Evolutionary conservation across 2,113 vertebrate genomes (phyloP), one percentile per base, ranked within the genome.

Genomic region (Muntiacus reevesi): DNA sequence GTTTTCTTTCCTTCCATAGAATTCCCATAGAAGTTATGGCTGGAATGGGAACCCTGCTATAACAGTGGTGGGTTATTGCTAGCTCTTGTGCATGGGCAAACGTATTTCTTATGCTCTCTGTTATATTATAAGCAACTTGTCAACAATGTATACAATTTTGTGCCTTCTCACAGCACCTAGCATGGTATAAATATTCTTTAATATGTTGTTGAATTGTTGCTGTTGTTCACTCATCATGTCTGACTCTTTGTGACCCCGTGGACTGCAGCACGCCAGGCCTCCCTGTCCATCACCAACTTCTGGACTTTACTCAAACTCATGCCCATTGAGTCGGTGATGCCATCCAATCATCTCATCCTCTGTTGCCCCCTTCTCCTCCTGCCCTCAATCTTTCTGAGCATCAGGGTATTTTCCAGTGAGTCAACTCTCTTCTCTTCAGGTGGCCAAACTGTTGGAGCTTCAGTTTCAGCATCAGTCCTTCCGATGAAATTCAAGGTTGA

Each of bases 231-330:
- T 74, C 23, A 23, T 40, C 10, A 0, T 74, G 67, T 74, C n/a
- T 0, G 1, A 23, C 10, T 12, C n/a, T 71, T 67, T 40, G 19
- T 3, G 19, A 40, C 19, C 10, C n/a, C n/a, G 23, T 12, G 19
- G 23, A 74, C n/a, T 40, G 19, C 19, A 74, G n/a, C 19, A 40
- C 3, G 0, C 67, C 67, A 74, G 67, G 67, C 19, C 40, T 74
- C n/a, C 19, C n/a, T 74, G 2, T 12, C 19, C 67, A 23, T 74
- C n/a, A 36, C 67, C 40, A 40, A 6, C 19, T 40, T 19, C n/a
- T 10, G 21, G 19, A 74, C n/a, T 71, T 71, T 8, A 21, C n/a
- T 71, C 67, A 71, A 71, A 71, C 19, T 11, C 2, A 71, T 12
- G 67, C 6, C n/a, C 67, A 71, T 10, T 23, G n/a, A 71, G n/a